phyloP scores from a whole-genome alignment of 2,888 invertebrate species.

The Papilio demoleus region DNA sequence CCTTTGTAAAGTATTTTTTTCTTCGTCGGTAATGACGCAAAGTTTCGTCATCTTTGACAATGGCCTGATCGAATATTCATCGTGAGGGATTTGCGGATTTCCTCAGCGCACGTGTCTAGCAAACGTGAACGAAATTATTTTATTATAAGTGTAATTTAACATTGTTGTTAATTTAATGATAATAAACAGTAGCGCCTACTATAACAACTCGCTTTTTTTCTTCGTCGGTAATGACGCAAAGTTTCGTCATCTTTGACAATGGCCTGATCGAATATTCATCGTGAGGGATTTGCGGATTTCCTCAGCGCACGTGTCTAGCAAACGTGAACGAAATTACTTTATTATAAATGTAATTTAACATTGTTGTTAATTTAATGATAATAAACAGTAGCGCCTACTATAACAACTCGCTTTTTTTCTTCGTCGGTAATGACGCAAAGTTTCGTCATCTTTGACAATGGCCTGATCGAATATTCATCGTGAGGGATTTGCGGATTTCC shows the following conservation, averaged over 20 bases:
- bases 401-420: too few species aligned
- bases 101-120: slow-evolving; percentile 57
- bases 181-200: too few species aligned
- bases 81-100: slow-evolving; percentile 63
- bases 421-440: slow-evolving; percentile 1
- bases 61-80: slow-evolving; percentile 68
- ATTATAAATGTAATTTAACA: too few species aligned
- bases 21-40: not conserved
- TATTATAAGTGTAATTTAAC: slow-evolving; percentile 21
- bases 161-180: too few species aligned
- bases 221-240: not conserved
- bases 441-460: slow-evolving; percentile 53
- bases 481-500: slow-evolving; percentile 66
- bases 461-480: slow-evolving; percentile 66
- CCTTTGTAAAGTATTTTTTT: slow-evolving; percentile 19
- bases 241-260: slow-evolving; percentile 53
- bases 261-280: slow-evolving; percentile 66
- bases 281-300: slow-evolving; percentile 64
- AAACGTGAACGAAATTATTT: slow-evolving; percentile 39
- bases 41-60: slow-evolving; percentile 51
- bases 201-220: too few species aligned
- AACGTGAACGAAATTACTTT: slow-evolving; percentile 38
- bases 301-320: slow-evolving; percentile 56
- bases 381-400: too few species aligned
- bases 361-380: too few species aligned